Conservation (phyloP, 23 tunicate species). For the Clavelina lepadiformis region DNA sequence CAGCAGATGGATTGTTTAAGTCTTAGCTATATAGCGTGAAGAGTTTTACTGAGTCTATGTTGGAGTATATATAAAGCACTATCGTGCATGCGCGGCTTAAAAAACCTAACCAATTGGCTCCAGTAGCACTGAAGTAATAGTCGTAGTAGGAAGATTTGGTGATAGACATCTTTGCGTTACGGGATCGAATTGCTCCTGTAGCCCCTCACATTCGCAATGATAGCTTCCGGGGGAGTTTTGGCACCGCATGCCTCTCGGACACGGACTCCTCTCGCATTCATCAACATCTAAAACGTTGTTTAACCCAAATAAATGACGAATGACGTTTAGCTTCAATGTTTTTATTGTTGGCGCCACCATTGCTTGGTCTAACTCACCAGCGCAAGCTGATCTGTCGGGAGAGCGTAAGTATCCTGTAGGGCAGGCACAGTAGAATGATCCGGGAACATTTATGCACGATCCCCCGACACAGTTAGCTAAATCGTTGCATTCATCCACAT, state of each 20-base stretch:
- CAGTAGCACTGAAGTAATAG: too few relatives aligned
- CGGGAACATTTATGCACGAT: not conserved
- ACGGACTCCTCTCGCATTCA: conserved; percentile 11
- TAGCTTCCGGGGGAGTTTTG: conserved; percentile 13
- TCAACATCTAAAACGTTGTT: conserved; percentile 18
- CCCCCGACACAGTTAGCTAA: conserved; percentile 14
- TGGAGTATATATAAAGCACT: too few relatives aligned
- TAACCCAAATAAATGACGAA: too few relatives aligned
- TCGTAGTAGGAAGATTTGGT: too few relatives aligned
- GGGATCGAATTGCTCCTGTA: conserved; percentile 1
- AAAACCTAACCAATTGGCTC: too few relatives aligned
- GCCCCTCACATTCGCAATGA: conserved; percentile 19
- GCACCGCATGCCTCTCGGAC: conserved; percentile 2
- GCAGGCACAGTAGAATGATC: not conserved
- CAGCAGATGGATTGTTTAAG: too few relatives aligned
- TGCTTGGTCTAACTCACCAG: not conserved
- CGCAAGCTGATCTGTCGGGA: conserved; percentile 1
- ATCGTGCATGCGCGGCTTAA: too few relatives aligned
- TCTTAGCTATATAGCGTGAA: too few relatives aligned
- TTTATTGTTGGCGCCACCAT: too few relatives aligned
- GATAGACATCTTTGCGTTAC: conserved; percentile 1
- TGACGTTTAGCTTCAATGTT: too few relatives aligned
- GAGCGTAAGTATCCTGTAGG: not conserved
- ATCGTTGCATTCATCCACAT: conserved; percentile 20
- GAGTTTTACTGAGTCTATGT: too few relatives aligned